Conservation (phyloP, 2,888 invertebrate species). For the Machimus atricapillus region DNA sequence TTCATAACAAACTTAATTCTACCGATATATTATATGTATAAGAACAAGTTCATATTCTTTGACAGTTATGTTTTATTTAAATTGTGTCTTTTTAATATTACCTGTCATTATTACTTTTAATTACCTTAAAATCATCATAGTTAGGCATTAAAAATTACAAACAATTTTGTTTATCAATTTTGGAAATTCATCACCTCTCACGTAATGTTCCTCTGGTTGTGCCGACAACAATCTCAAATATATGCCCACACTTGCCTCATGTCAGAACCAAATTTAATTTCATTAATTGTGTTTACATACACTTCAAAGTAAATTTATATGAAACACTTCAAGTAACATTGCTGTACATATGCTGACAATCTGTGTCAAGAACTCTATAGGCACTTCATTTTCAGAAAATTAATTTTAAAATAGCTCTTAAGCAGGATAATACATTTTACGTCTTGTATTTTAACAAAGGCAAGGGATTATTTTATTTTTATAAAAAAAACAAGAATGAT, state of each 20-base stretch:
- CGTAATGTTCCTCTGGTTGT: neutral
- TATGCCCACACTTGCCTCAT: neutral
- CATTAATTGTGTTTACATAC: neutral
- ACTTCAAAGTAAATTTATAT: neutral
- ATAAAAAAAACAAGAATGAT: too few relatives aligned
- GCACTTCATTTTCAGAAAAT: neutral
- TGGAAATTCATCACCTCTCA: neutral
- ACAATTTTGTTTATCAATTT: neutral
- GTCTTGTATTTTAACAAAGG: neutral
- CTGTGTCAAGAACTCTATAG: neutral
- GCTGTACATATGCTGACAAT: neutral
- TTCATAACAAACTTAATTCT: too few relatives aligned
- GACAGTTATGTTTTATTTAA: too few relatives aligned
- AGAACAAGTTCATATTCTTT: too few relatives aligned
- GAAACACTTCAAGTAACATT: neutral
- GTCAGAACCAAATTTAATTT: neutral
- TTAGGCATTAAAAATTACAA: neutral
- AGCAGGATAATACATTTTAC: neutral
- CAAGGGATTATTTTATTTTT: neutral
- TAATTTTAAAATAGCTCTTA: neutral
- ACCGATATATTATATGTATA: too few relatives aligned
- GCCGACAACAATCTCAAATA: neutral
- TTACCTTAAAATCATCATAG: neutral
- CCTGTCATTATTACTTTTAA: too few relatives aligned
- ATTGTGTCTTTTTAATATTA: too few relatives aligned